Evolutionary conservation across 2,113 vertebrate genomes (phyloP).

Genomic region (Poicephalus gulielmi): DNA sequence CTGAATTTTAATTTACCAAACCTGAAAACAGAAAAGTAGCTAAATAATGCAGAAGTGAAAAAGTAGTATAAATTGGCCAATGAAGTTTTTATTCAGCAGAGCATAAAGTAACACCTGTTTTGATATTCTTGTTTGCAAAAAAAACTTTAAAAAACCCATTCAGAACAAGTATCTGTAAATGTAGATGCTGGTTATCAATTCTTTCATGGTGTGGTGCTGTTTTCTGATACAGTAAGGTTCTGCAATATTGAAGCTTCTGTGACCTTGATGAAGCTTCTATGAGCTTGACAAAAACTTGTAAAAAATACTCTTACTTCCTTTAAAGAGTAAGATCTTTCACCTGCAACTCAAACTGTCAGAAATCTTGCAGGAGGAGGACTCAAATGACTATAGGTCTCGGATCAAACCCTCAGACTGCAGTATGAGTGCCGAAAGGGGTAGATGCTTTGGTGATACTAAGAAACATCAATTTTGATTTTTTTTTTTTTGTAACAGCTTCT

Average conservation of each 20-base stretch:
- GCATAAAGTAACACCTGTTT: not conserved
- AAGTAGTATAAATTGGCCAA: not conserved
- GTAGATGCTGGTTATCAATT: not conserved
- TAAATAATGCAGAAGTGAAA: not conserved
- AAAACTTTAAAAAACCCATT: not conserved
- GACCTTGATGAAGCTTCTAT: not conserved
- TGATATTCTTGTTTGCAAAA: not conserved
- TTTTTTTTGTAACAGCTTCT: not conserved
- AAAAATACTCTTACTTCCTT: not conserved
- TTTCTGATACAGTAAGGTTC: not conserved
- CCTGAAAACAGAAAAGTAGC: not conserved
- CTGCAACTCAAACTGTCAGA: not conserved
- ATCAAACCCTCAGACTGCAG: not conserved
- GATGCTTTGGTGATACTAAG: not conserved
- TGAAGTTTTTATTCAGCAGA: not conserved
- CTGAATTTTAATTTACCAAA: not conserved
- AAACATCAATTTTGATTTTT: not conserved
- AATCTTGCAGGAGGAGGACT: not conserved
- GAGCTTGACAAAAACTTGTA: not conserved
- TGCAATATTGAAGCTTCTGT: not conserved
- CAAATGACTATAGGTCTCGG: not conserved
- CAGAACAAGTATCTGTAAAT: not conserved
- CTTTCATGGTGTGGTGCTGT: not conserved
- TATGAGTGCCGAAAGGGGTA: not conserved
- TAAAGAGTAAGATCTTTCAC: not conserved